Evolutionary conservation across 2,113 vertebrate genomes (phyloP).

Genomic region (Entomyzon cyanotis): DNA sequence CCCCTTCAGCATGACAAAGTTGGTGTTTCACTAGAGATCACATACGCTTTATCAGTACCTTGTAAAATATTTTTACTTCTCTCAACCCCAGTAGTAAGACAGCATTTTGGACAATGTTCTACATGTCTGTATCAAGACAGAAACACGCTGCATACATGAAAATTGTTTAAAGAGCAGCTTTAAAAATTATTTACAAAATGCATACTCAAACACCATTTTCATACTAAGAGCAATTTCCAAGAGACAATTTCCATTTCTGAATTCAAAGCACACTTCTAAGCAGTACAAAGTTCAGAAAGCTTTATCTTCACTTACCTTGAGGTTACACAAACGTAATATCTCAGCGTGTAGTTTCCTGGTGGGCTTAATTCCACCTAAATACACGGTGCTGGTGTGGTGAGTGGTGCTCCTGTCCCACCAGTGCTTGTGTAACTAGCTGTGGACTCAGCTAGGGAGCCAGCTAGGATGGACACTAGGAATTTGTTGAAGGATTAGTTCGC

Average conservation of each 20-base stretch:
- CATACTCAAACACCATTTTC: neutral
- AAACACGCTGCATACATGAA: neutral
- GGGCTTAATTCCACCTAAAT: neutral
- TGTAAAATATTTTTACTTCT: neutral
- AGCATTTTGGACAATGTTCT: neutral
- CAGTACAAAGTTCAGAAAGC: neutral
- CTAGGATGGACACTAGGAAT: neutral
- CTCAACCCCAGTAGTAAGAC: neutral
- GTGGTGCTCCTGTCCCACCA: rapidly evolving
- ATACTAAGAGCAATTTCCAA: neutral
- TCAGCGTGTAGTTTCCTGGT: neutral
- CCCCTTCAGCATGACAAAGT: neutral
- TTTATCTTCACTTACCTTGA: neutral
- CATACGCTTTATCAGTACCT: neutral
- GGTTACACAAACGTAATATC: neutral
- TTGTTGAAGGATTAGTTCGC: neutral
- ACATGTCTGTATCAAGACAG: neutral
- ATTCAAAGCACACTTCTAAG: neutral
- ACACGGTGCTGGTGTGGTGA: neutral
- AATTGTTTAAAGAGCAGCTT: neutral
- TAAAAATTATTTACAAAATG: neutral
- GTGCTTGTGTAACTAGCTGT: neutral
- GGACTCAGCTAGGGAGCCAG: neutral
- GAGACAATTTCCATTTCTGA: neutral
- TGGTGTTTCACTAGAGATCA: neutral